Conservation (phyloP, 2,113 vertebrate genomes). For the Caretta caretta region DNA sequence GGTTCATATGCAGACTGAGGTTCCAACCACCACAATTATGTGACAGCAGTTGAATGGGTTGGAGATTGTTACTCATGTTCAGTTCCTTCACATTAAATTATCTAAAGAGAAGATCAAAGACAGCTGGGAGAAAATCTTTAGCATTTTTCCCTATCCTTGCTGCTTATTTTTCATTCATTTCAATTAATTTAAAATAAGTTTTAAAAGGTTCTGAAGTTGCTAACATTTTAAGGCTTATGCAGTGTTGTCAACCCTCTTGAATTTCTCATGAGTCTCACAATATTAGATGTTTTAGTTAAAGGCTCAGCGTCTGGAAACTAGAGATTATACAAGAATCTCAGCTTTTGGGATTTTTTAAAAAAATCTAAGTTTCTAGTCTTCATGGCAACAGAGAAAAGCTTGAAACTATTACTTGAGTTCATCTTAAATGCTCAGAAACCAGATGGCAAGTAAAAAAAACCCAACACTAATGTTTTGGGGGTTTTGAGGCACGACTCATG, state of each 20-base stretch:
- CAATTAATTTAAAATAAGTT: background rate
- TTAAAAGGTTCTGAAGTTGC: background rate
- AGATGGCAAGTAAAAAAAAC: background rate
- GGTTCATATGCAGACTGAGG: conserved; percentile 6
- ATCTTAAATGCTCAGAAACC: background rate
- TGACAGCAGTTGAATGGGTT: background rate
- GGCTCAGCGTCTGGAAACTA: background rate
- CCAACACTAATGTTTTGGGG: background rate
- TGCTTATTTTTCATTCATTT: background rate
- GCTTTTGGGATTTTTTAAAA: background rate
- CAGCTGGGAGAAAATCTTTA: background rate
- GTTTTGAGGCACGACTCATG: background rate
- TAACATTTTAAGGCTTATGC: background rate
- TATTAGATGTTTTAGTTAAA: background rate
- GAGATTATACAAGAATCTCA: background rate
- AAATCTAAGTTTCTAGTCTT: background rate
- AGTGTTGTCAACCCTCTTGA: background rate
- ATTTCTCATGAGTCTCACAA: background rate
- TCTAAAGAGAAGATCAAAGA: background rate
- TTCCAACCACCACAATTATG: background rate
- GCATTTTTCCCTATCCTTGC: background rate
- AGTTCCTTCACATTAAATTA: background rate
- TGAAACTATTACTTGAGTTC: background rate
- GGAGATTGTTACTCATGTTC: background rate
- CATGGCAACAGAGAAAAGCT: background rate